Conservation (phyloP, 2,797 vertebrate species). For the Psittacula derbiana region DNA sequence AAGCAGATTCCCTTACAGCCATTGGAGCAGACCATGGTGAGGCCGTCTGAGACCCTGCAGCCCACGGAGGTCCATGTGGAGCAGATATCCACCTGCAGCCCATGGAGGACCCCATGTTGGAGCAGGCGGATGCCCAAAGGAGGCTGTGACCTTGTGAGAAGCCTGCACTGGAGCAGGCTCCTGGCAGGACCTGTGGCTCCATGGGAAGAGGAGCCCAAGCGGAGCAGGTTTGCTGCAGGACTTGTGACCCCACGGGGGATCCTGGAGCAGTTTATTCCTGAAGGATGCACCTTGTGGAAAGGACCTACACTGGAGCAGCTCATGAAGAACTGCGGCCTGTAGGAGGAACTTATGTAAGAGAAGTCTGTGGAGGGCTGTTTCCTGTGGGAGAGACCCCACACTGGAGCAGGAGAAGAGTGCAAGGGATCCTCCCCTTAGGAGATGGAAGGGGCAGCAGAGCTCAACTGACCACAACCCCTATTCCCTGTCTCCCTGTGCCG, state of each 20-base stretch:
- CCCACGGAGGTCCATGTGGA: neutral
- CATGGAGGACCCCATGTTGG: neutral
- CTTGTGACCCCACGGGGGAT: neutral
- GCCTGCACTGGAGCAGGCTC: neutral
- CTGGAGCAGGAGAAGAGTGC: neutral
- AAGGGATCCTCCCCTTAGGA: neutral
- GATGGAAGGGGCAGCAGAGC: neutral
- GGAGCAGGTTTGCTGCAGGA: neutral
- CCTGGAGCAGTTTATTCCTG: neutral
- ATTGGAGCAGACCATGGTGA: neutral
- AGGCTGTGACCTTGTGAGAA: neutral
- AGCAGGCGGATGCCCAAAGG: neutral
- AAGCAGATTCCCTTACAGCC: neutral
- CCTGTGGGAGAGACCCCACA: neutral
- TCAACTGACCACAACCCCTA: neutral
- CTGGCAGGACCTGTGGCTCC: neutral
- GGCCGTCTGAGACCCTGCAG: neutral
- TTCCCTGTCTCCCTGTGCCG: neutral
- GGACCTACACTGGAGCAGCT: neutral
- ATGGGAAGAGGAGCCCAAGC: neutral
- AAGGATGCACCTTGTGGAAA: neutral
- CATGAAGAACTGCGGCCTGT: neutral
- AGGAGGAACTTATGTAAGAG: neutral
- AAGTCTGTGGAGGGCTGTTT: neutral
- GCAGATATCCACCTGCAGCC: neutral